Base-by-base conservation (phyloP, 2,113 vertebrate species). In the Orthonyx spaldingii region DNA sequence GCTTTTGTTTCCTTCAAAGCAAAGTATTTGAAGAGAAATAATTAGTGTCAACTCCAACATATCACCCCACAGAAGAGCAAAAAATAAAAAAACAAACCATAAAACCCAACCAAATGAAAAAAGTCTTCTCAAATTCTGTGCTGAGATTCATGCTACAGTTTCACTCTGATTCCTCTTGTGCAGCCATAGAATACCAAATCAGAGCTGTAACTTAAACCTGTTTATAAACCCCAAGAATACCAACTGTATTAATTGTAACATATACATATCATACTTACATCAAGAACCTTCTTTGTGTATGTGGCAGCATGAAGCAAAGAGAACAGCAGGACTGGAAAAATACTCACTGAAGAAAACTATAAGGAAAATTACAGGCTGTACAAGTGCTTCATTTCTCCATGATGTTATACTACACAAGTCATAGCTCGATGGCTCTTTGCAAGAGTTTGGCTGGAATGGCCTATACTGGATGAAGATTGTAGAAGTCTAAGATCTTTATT, bases 241-340 rank as follows among this genome's bases (percentile, higher is more conserved):
- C n/a, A 82, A 72, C 12, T 69, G 26, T 30, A 86, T 47, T 80
- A 26, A 83, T 16, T 0, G 0, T 46, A 63, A 59, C 12, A 63
- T 21, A 60, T 27, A 72, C 10, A 13, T 19, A 84, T 49, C 30
- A 93, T 92, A 99, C 99, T 99, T 98, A 99, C 99, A 96, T 99
- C 99, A 63, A 99, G 98, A 90, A 99, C 98, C 94, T 99, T 99
- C 98, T 99, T 99, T 41, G 99, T 99, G 79, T 99, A 99, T 5
- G 99, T 99, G 15, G 99, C 99, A 72, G 99, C 99, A 70, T 99
- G 99, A 96, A 99, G 99, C 97, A 99, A 97, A n/a, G 99, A 99
- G 97, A 99, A 99, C 35, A 99, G 98, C 80, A 99, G 98, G 93
- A 99, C 99, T 47, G 99, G 99, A 84, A 99, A 99, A 94, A 99